These are phyloP conservation scores for Phasia obesa DNA, from an alignment of 2,888 invertebrate genomes.

Conservation along the genomic window DNA sequence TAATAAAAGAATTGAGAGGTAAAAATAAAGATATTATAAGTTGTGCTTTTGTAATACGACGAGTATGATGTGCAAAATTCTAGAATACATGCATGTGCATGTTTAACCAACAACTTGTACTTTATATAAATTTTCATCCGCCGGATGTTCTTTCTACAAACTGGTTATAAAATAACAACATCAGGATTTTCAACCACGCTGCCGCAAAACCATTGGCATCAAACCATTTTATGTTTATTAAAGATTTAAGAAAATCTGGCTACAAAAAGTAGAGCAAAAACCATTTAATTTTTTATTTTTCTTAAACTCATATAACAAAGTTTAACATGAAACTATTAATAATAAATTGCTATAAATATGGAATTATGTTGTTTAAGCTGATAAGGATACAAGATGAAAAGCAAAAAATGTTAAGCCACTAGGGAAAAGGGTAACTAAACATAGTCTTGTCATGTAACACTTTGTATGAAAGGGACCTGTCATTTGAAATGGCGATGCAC, in stretches of 20 bases:
- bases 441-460: too few species aligned
- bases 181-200: not conserved
- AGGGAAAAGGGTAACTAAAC: too few species aligned
- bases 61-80: slow-evolving; percentile 26
- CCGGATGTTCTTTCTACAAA: slow-evolving; percentile 43
- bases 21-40: slow-evolving; percentile 40
- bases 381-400: not conserved
- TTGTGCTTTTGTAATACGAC: slow-evolving; percentile 30
- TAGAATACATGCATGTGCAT: slow-evolving; percentile 22
- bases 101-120: slow-evolving; percentile 18
- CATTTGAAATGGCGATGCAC: too few species aligned
- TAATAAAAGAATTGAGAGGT: slow-evolving; percentile 7
- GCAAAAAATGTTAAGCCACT: not conserved
- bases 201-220: not conserved
- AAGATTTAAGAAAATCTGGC: slow-evolving; percentile 27
- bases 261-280: not conserved
- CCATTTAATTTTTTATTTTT: not conserved
- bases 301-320: not conserved
- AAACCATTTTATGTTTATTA: slow-evolving; percentile 9
- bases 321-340: slow-evolving; percentile 8
- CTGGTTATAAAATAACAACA: not conserved
- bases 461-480: too few species aligned
- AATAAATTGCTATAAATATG: slow-evolving; percentile 31
- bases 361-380: not conserved
- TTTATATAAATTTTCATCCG: slow-evolving; percentile 54